Evolutionary conservation across 2,113 vertebrate species (phyloP), one percentile per base, ranked within the genome.

Genomic region (Vicugna pacos): DNA sequence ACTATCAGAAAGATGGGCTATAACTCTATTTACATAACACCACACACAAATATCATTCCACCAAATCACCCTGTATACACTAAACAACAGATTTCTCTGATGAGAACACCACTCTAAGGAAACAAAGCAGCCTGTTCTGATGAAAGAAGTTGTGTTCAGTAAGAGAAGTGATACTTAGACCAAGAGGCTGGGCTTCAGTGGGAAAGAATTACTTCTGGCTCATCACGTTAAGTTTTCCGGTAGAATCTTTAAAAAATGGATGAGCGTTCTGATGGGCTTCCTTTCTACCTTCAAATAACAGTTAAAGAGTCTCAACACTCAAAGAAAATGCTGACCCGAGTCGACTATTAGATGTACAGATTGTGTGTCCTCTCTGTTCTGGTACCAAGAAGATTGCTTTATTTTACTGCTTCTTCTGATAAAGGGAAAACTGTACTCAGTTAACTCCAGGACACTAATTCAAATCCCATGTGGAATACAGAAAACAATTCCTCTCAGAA

Each of bases 1-100:
- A 91, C 97, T 98, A 98, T 94, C 89, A 80, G 95, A 95, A 96
- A 76, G 82, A 93, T 60, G 96, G 96, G 96, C 97, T 79, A 52
- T 79, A 91, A 14, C 32, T 7, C 0, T 96, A 97, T 98, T 98
- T 98, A 93, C 95, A 97, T 89, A 96, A 58, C 70, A 91, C 93
- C n/a, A 70, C 88, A 32, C 88, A 56, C 83, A 98, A 95, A 97
- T 91, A 94, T 94, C 97, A 92, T 85, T 77, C 84, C 91, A 77
- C 93, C 96, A 67, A 96, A 73, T 80, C 81, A 96, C 96, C 93
- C 67, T 93, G 95, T 67, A 77, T 95, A 97, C 4, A 0, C 93
- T 95, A 94, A 79, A 83, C 96, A 96, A 97, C 92, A 91, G 60
- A 58, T 82, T 80, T 46, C 48, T 69, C 70, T 28, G 81, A 83